Evolutionary conservation across 2,113 vertebrate species (phyloP).

Genomic region (Limanda limanda): DNA sequence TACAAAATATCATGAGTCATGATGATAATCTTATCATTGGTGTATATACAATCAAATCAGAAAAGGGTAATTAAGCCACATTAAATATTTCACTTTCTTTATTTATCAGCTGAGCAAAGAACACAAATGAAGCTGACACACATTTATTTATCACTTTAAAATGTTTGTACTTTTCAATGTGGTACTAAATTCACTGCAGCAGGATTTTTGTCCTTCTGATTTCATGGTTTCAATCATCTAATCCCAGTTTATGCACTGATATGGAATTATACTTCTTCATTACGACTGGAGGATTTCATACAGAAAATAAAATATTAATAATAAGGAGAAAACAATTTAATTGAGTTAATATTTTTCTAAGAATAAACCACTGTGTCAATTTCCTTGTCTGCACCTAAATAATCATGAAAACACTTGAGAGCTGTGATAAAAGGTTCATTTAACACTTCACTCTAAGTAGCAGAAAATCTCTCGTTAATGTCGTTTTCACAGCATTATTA

Average conservation of each 20-base stretch:
- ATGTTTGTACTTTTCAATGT: neutral
- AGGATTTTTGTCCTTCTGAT: neutral
- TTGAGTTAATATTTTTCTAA: too few species aligned
- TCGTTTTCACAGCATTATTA: neutral
- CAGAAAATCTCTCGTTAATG: neutral
- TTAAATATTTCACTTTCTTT: neutral
- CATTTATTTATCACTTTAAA: neutral
- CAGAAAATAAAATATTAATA: too few species aligned
- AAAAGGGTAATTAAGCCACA: neutral
- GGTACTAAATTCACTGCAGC: neutral
- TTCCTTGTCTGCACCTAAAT: neutral
- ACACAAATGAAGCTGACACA: neutral
- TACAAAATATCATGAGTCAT: too few species aligned
- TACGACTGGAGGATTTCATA: too few species aligned
- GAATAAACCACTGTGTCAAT: too few species aligned
- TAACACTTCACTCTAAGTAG: neutral
- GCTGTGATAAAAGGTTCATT: constrained; percentile 4
- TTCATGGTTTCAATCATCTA: neutral
- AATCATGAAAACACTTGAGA: constrained; percentile 8
- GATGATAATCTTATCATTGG: too few species aligned
- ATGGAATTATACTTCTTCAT: too few species aligned
- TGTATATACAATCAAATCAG: too few species aligned
- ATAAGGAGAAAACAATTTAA: too few species aligned
- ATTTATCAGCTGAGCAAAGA: too few species aligned
- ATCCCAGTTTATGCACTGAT: neutral